Evolutionary conservation across 2,888 invertebrate species (phyloP).

Genomic region (Saturnia pavonia): DNA sequence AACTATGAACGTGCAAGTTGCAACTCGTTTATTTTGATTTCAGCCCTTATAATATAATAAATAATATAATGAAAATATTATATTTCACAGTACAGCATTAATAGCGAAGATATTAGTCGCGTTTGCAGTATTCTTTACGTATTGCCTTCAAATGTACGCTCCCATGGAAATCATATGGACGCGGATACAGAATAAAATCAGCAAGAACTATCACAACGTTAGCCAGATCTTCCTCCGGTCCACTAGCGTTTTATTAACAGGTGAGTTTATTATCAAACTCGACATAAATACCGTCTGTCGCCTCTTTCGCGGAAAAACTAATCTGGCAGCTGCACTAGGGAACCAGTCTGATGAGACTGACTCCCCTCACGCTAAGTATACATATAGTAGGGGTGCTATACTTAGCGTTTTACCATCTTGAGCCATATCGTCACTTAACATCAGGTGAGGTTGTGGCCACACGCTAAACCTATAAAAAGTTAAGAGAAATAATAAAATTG

Average conservation of each 20-base stretch:
- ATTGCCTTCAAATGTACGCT: constrained; percentile 96
- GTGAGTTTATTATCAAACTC: constrained; percentile 40
- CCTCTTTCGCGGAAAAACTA: not conserved
- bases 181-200: constrained; percentile 74
- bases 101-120: constrained; percentile 91
- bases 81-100: constrained; percentile 84
- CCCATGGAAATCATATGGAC: constrained; percentile 95
- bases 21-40: no score
- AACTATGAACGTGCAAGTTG: no score
- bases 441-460: no score
- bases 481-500: no score
- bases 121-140: constrained; percentile 94
- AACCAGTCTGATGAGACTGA: no score
- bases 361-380: no score
- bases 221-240: constrained; percentile 76
- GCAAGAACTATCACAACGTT: constrained; percentile 67
- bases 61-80: not conserved
- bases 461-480: no score
- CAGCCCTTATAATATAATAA: no score
- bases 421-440: no score
- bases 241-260: constrained; percentile 70
- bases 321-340: no score
- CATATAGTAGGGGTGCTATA: no score
- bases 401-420: no score
- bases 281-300: not conserved